These are phyloP conservation scores for Colinus virginianus DNA, from an alignment of 2,113 vertebrate genomes.

Conservation along the genomic window DNA sequence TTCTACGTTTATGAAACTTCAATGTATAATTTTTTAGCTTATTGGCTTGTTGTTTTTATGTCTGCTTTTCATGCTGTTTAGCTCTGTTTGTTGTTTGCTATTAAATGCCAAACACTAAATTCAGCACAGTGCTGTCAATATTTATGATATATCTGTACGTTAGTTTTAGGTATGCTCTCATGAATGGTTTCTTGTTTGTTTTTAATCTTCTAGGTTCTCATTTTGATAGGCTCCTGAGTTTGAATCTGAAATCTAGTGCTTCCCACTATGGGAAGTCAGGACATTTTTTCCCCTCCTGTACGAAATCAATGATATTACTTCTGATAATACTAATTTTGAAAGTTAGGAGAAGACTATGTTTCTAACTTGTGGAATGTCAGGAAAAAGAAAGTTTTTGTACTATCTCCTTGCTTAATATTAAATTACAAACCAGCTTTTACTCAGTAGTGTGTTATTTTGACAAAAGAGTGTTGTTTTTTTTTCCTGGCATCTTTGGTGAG, in stretches of 20 bases:
- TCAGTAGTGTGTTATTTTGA: not conserved
- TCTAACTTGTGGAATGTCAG: not conserved
- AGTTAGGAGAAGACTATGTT: not conserved
- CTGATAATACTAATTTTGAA: not conserved
- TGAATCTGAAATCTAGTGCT: not conserved
- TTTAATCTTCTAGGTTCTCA: not conserved
- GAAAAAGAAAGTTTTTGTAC: not conserved
- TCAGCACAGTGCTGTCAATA: not conserved
- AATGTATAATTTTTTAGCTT: not conserved
- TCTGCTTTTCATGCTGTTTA: not conserved
- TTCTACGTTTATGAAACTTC: not conserved
- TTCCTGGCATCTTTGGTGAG: not conserved
- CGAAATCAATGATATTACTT: not conserved
- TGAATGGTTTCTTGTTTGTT: not conserved
- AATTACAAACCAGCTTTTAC: not conserved
- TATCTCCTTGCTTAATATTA: not conserved
- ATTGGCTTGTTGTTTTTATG: not conserved
- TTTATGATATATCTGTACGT: not conserved
- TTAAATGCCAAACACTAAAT: slow-evolving; percentile 36
- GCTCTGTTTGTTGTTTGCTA: not conserved
- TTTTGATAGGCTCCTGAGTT: not conserved
- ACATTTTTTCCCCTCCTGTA: not conserved
- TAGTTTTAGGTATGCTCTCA: not conserved
- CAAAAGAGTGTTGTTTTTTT: not conserved
- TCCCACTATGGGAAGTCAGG: not conserved